Evolutionary conservation across 2,888 invertebrate species (phyloP), one percentile per base, ranked within the genome.

Genomic region (Leuctra nigra): DNA sequence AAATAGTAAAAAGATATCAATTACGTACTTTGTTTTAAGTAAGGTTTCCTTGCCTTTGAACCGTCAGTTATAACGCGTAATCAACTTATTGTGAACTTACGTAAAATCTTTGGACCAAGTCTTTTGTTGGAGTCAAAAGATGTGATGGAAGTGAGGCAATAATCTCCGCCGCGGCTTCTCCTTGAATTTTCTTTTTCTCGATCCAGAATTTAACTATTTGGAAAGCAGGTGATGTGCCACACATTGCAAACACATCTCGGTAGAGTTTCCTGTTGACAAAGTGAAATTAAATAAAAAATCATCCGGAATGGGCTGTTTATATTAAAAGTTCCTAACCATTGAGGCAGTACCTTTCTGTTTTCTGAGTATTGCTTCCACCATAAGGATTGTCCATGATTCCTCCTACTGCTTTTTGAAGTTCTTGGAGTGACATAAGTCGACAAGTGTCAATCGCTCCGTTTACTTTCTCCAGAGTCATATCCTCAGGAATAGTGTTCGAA

Each of bases 181-280:
- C 65, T 4, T 48, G 56, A n/a, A 68, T 36, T 39, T 64, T 60
- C 16, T 64, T 61, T 16, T 62, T 50, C 54, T 62, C 65, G 38
- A 70, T 66, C 59, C 68, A 61, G 11, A 65, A 64, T 63, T 68
- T 68, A 53, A 70, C 63, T 24, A 68, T 64, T 3, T 67, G 62
- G 33, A 70, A 61, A 1, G 72, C 63, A 20, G 68, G 66, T 54
- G 66, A 67, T 14, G 71, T 71, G 4, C 74, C 74, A 53, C 62
- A 62, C 58, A 58, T 57, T 14, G 41, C 33, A 11, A 61, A 18
- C 2, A 62, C 46, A 39, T 62, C 62, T 2, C 62, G 60, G 23
- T 48, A 50, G 9, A 62, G 18, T 33, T 58, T 61, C 41, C 61
- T 62, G 39, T 3, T 20, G 18, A 46, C 29, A 29, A 29, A n/a